A percentile compares a stretch with the other conserved stretches of the same genome.
These are phyloP conservation scores for Aplocera efformata DNA, from an alignment of 2,888 invertebrate genomes.

Conservation along the genomic window DNA sequence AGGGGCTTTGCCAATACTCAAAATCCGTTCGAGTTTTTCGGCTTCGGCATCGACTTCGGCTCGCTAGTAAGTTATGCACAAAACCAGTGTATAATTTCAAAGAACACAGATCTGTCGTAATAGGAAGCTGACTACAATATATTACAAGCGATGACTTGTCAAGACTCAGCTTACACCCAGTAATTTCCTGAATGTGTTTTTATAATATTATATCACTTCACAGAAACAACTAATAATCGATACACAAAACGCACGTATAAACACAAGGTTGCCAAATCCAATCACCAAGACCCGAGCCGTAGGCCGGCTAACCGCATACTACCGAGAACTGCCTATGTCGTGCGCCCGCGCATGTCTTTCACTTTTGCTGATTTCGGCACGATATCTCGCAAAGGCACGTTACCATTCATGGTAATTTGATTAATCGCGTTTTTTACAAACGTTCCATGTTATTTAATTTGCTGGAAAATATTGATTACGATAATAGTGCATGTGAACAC, in stretches of 20 bases:
- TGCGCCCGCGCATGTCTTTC: conserved; percentile 61
- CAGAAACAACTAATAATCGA: too few relatives aligned
- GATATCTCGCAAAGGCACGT: conserved; percentile 33
- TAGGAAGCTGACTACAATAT: too few relatives aligned
- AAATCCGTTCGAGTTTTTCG: too few relatives aligned
- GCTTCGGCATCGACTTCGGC: too few relatives aligned
- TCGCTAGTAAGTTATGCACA: too few relatives aligned
- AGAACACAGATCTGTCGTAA: too few relatives aligned
- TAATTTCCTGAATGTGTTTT: too few relatives aligned
- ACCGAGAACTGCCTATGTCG: conserved; percentile 43
- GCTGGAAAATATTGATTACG: conserved; percentile 4
- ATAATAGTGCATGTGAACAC: conserved; percentile 6
- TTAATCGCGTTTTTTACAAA: conserved; percentile 20
- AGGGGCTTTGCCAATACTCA: too few relatives aligned
- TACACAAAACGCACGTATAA: neutral
- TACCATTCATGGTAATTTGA: conserved; percentile 25
- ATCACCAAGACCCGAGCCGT: conserved; percentile 47
- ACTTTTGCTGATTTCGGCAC: conserved; percentile 50
- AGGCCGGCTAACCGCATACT: conserved; percentile 55
- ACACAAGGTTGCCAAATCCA: conserved; percentile 3
- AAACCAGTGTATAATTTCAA: too few relatives aligned
- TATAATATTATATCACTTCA: too few relatives aligned
- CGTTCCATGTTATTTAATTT: conserved; percentile 14
- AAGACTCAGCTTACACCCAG: too few relatives aligned
- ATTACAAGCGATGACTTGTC: too few relatives aligned